Base-by-base conservation (phyloP, 2,113 vertebrate genomes). In the Poicephalus gulielmi region DNA sequence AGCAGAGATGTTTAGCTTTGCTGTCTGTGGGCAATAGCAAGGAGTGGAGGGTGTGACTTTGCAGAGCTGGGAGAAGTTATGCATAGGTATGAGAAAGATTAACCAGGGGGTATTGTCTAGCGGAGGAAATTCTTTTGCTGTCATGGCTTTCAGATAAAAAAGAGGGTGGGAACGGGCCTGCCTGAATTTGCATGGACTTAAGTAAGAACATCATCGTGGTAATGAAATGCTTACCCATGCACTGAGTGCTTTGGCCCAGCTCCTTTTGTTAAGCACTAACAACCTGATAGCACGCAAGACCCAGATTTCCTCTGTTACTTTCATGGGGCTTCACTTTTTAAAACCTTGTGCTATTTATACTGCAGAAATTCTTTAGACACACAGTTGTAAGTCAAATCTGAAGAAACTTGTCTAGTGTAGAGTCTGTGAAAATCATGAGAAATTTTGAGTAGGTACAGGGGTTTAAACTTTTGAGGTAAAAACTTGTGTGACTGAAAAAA, bases 101-200 rank as follows among this genome's bases (percentile, higher is more conserved):
- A 96, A 83, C 30, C n/a, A 71, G 47, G 47, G 64, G 79, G 44
- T 64, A 71, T 93, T 90, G 68, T 93, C 68, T 89, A 67, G 52
- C 1, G 1, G 78, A 92, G 47, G 89, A 92, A 95, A 84, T 82
- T 95, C 86, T 89, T 84, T 4, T 14, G 1, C 88, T 91, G 83
- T 88, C 86, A 53, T 16, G 92, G 46, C 59, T 83, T 92, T 93
- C 55, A 93, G 88, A 93, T 90, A 94, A 94, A 95, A 96, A 90
- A 88, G 23, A 9, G 86, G 85, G 90, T 96, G 92, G 83, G 90
- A 95, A 88, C 9, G 39, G 95, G 86, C 90, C 90, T 96, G 86
- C 66, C 90, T 64, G 90, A 96, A 95, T 94, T 92, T 92, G 93
- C 86, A 79, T 90, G 93, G 88, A 20, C 47, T 95, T 95, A 95